Percentiles rank a stretch among this genome's conserved stretches.
Conservation (phyloP, 2,888 invertebrate species). For the Xanthostigma xanthostigma region DNA sequence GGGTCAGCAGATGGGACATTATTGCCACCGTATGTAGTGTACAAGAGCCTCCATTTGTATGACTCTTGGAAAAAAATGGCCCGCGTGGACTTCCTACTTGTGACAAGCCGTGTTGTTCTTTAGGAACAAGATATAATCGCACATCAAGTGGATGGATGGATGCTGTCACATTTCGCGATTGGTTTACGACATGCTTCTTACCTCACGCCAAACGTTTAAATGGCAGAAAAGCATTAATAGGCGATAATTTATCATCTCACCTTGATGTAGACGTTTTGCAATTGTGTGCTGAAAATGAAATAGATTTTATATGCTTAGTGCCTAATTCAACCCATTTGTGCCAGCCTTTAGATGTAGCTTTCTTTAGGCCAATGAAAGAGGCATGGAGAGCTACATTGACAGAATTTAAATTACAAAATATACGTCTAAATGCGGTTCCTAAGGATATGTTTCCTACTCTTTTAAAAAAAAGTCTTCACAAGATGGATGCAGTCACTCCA, state of each 20-base stretch:
- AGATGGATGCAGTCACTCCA: conserved; percentile 1
- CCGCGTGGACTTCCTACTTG: conserved; percentile 6
- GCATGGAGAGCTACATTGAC: conserved; percentile 2
- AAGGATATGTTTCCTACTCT: conserved; percentile 3
- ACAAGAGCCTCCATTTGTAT: conserved; percentile 13
- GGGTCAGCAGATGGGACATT: conserved; percentile 16
- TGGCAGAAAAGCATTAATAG: conserved; percentile 7
- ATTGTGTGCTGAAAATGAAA: conserved; percentile 6
- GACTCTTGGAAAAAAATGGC: conserved; percentile 6
- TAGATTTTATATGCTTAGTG: conserved; percentile 2
- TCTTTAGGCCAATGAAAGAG: too few relatives aligned
- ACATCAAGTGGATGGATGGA: conserved; percentile 5
- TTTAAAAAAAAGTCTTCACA: conserved; percentile 3
- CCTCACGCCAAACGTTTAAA: conserved; percentile 7
- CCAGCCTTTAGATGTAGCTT: conserved; percentile 5
- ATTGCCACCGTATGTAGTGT: conserved; percentile 19
- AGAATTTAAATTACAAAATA: too few relatives aligned
- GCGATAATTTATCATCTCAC: conserved; percentile 8
- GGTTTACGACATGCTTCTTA: conserved; percentile 7
- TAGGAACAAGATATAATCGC: conserved; percentile 4
- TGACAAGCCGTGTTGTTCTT: conserved; percentile 5
- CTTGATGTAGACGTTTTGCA: conserved; percentile 3
- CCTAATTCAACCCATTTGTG: conserved; percentile 5
- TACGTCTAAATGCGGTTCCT: background rate
- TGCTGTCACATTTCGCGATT: conserved; percentile 3